phyloP scores from a whole-genome alignment of 92 coral and sea anemone species.

The Heteractis magnifica region DNA sequence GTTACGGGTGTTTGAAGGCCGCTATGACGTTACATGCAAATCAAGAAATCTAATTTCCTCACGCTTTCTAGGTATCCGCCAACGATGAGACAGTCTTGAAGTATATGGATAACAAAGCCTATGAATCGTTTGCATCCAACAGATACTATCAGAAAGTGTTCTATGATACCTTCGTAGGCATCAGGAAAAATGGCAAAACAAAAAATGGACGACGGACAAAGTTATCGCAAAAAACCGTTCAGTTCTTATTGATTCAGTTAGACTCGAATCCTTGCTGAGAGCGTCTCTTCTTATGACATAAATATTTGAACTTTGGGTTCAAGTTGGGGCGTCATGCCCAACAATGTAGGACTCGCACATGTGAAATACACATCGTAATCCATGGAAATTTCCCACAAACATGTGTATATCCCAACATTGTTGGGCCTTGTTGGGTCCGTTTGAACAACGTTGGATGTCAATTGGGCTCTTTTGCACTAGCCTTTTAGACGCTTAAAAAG shows the following conservation, averaged over 20 bases:
- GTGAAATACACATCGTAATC: too few relatives aligned
- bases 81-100: constrained; percentile 28
- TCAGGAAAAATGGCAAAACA: constrained; percentile 18
- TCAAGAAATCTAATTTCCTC: neutral
- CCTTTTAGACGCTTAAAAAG: too few relatives aligned
- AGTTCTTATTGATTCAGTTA: neutral
- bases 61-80: neutral
- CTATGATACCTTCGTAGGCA: constrained; percentile 25
- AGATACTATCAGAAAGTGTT: neutral
- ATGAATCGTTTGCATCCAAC: constrained; percentile 7
- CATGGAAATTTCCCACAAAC: too few relatives aligned
- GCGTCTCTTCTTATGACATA: neutral
- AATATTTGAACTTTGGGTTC: too few relatives aligned
- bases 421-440: too few relatives aligned
- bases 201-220: constrained; percentile 19
- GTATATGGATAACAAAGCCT: neutral
- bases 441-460: too few relatives aligned
- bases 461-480: too few relatives aligned
- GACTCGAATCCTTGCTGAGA: neutral
- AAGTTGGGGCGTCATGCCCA: too few relatives aligned
- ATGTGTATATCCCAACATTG: too few relatives aligned
- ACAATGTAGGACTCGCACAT: too few relatives aligned
- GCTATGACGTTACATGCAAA: neutral
- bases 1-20: neutral
- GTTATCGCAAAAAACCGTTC: constrained; percentile 7